Evolutionary conservation across 2,113 vertebrate genomes (phyloP), one percentile per base, ranked within the genome.

Genomic region (Holacanthus passer): DNA sequence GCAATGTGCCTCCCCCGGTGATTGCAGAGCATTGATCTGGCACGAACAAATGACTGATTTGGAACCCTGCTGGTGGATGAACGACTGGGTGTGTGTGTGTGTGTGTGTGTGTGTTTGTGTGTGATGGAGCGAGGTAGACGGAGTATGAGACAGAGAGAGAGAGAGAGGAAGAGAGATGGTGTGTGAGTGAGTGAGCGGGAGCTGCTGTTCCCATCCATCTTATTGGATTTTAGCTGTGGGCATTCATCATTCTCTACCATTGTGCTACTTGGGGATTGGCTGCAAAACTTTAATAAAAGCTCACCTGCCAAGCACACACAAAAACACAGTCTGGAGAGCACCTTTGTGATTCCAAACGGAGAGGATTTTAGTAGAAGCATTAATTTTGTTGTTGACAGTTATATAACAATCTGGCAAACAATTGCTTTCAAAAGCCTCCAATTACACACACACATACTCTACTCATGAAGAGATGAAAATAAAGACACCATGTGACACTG

Each of bases 161-260:
- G 43, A n/a, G 35, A 62, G 43, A 58, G 59, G 45, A 41, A 68
- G 67, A 50, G 55, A 74, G 39, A 59, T 32, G 32, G 35, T 0
- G 69, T 19, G 68, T 8, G 74, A 67, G 39, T 5, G 68, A 76
- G 53, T 1, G 47, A 77, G 82, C 4, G 24, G 13, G 64, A 56
- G 79, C 73, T 29, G 62, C 69, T 69, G 75, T 63, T 90, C 71
- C 62, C 66, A 89, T 92, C 88, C 77, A 62, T 90, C 88, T 92
- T 92, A 95, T 93, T 95, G 91, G 90, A 95, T 94, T 93, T 90
- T 66, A 56, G 87, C 83, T 63, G 79, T 84, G 69, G 83, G 75
- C 89, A 91, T 94, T 93, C 90, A 94, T 95, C 92, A 94, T 77
- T 87, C 86, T 62, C 75, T 22, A 39, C 84, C 83, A 85, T 76